A percentile compares a stretch with the other conserved stretches of the same genome.
Conservation (phyloP, 37 sponge, comb jelly and placozoan genomes). For the Oscarella lobularis region DNA sequence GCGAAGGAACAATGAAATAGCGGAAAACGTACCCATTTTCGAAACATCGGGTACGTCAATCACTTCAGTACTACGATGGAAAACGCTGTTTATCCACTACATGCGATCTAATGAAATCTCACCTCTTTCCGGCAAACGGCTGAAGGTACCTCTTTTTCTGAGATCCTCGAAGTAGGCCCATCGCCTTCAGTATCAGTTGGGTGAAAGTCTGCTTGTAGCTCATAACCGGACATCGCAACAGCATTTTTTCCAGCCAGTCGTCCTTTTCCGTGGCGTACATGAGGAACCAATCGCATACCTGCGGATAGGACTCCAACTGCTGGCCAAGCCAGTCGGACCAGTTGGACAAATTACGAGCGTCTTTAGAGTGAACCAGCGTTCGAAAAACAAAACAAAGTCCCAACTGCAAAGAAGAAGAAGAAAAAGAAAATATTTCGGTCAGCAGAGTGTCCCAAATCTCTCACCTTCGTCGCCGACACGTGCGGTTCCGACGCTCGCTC, state of each 20-base stretch:
- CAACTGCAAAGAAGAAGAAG: background rate
- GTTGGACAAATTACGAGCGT: background rate
- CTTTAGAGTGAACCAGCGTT: background rate
- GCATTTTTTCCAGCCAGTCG: background rate
- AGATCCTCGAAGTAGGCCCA: background rate
- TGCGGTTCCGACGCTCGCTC: background rate
- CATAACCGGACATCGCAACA: background rate
- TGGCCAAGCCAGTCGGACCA: background rate
- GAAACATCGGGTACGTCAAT: no score
- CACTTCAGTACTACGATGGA: no score
- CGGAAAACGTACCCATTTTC: no score
- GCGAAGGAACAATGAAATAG: no score
- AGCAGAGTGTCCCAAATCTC: background rate
- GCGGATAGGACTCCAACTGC: background rate
- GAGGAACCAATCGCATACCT: background rate
- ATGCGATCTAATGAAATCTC: no score
- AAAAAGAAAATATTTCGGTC: background rate
- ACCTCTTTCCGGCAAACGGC: background rate
- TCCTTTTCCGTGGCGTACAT: background rate
- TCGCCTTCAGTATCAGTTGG: background rate
- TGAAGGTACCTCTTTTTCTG: background rate
- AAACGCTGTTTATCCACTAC: no score
- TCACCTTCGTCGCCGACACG: background rate
- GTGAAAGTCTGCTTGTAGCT: background rate
- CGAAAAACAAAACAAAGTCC: background rate